Base-by-base conservation (phyloP, 2,797 vertebrate genomes). In the Propithecus perrieri region DNA sequence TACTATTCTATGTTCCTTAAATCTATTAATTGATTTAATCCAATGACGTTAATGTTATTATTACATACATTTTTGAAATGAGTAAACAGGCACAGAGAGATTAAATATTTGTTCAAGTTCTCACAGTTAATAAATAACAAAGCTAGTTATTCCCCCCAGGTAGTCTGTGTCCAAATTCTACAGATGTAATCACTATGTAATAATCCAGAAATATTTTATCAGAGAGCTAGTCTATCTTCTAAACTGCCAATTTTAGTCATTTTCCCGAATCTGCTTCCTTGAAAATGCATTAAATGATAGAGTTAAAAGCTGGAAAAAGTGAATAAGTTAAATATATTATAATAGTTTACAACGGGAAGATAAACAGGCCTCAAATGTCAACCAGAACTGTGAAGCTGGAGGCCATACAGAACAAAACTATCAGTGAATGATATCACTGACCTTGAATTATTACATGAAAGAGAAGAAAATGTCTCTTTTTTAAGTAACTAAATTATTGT, bases 401-500 rank as follows among this genome's bases (percentile, higher is more conserved):
- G 4, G 2, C 26, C 7, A 26, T 5, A 2, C 4, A 41, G 35
- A n/a, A 13, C 13, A 50, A 4, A 30, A 9, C 4, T 69, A 11
- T 35, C 33, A 46, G 17, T 6, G 1, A 2, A 67, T 22, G 33
- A 0, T 53, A 84, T 28, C 28, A 48, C 20, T 91, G 30, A 65
- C 17, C 20, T 57, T 26, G 33, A 78, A 35, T 46, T 85, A 85
- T 7, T 46, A 15, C 0, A 22, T 33, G 3, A 74, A 83, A 88
- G 3, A 90, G 7, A 91, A 85, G 55, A 0, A 65, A 46, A 18
- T 41, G 30, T n/a, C 14, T 48, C 11, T 13, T 41, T 94, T 85
- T 61, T 33, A 93, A 95, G 18, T 30, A 30, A 90, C 4, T 48
- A 69, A 80, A 43, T 92, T 80, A 38, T 69, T 96, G 0, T 50